Base-by-base conservation (phyloP, 2,797 vertebrate genomes). In the Sebastes jordani region DNA sequence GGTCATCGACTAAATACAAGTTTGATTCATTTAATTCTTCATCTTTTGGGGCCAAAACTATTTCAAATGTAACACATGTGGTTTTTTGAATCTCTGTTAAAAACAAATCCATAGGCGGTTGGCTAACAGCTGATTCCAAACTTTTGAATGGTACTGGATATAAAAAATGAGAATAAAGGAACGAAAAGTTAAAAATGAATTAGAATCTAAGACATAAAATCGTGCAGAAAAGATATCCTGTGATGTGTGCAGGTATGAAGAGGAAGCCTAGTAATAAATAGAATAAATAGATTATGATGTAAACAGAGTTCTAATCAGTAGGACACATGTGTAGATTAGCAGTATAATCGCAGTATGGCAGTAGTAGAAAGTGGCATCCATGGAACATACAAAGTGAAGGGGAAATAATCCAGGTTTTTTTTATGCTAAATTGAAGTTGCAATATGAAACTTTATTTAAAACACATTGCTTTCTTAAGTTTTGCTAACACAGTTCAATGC, bases 361-460 rank as follows among this genome's bases (percentile, higher is more conserved):
- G 49, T 25, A 25, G 32, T 58, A 36, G 20, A 58, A 38, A 38
- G 22, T 25, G 4, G 1, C 14, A 36, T 38, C 5, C n/a, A 18
- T 69, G 30, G 7, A 36, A 23, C 20, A 34, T 18, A 16, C 20
- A 54, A 42, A 42, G 13, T 69, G 54, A 5, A 32, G 27, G 34
- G 8, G 5, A 42, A 46, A 58, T 3, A 38, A 64, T 38, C 2
- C 23, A n/a, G n/a, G 4, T 42, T 42, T 6, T 38, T 8, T 69
- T 49, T 14, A 29, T 20, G 16, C 7, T 72, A 65, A 42, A 22
- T 10, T 7, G 27, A 42, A 23, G 6, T 11, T 1, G 20, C 20
- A 23, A 14, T 5, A 20, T 49, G 18, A 14, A 89, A 83, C 76
- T 90, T 83, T 13, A 73, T 71, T 74, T 56, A 62, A 73, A 81